Conservation (phyloP, 1,140 invertebrate genomes). For the Bilobella aurantiaca region DNA sequence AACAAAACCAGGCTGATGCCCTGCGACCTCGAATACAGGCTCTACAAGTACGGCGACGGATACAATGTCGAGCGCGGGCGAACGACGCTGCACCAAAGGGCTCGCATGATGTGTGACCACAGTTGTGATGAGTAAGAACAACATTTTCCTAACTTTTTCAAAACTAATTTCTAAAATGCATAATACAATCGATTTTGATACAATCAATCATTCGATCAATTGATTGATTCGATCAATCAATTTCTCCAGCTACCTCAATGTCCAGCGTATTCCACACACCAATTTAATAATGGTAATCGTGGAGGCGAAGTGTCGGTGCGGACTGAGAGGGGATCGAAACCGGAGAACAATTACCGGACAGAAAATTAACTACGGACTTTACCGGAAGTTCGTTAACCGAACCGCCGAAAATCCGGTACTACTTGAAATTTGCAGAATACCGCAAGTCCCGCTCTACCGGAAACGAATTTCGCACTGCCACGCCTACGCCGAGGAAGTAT, state of each 20-base stretch:
- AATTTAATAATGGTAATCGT: conserved; percentile 79
- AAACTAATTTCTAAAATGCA: too few relatives aligned
- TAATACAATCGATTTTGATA: conserved; percentile 31
- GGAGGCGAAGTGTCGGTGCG: conserved; percentile 76
- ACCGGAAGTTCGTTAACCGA: background rate
- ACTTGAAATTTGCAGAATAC: conserved; percentile 6
- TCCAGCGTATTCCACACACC: conserved; percentile 80
- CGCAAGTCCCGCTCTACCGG: background rate
- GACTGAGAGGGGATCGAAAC: conserved; percentile 33
- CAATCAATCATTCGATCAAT: background rate
- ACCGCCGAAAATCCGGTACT: conserved; percentile 1
- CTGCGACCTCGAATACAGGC: conserved; percentile 67
- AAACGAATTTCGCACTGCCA: background rate
- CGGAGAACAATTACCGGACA: background rate
- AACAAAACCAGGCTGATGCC: conserved; percentile 65
- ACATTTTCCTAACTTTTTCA: background rate
- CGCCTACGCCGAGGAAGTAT: background rate
- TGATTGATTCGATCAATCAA: too few relatives aligned
- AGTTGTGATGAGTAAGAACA: conserved; percentile 6
- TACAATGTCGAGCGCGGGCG: conserved; percentile 15
- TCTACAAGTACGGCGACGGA: conserved; percentile 49
- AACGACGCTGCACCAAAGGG: background rate
- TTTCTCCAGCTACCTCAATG: conserved; percentile 69
- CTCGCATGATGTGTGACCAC: background rate
- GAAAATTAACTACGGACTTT: background rate